A percentile compares a stretch with the other conserved stretches of the same genome.
phyloP scores from a whole-genome alignment of 2,888 invertebrate species.

The Ischnura elegans region DNA sequence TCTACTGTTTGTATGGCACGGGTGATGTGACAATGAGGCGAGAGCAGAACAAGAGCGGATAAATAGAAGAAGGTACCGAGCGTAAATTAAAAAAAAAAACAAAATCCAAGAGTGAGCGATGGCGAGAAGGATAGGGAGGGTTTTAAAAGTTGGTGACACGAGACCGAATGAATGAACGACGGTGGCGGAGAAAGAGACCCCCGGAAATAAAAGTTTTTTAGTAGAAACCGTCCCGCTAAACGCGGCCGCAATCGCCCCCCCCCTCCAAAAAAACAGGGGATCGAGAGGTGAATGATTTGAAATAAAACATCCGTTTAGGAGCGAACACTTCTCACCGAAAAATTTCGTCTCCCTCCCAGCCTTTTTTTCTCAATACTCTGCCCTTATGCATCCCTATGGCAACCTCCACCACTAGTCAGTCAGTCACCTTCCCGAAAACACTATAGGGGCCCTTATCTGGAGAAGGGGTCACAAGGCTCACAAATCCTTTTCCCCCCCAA shows the following conservation, averaged over 20 bases:
- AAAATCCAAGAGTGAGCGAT: too few relatives aligned
- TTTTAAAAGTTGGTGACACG: too few relatives aligned
- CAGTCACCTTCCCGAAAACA: not conserved
- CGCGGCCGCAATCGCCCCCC: not conserved
- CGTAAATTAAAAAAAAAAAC: not conserved
- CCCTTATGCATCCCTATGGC: not conserved
- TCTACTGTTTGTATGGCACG: too few relatives aligned
- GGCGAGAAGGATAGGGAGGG: too few relatives aligned
- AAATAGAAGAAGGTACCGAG: not conserved
- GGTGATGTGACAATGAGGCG: too few relatives aligned
- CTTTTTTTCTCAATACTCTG: not conserved
- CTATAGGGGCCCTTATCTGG: too few relatives aligned
- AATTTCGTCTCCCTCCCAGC: not conserved
- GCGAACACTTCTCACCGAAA: not conserved
- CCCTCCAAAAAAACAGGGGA: not conserved
- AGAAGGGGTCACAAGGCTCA: not conserved
- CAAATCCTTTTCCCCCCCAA: not conserved
- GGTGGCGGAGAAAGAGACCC: not conserved
- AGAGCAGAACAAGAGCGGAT: too few relatives aligned
- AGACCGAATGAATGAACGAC: not conserved
- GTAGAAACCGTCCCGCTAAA: not conserved
- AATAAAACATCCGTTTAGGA: conserved; percentile 22
- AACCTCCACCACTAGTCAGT: not conserved
- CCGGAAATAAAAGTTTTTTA: not conserved
- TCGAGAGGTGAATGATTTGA: not conserved